phyloP scores from a whole-genome alignment of 2,888 invertebrate genomes.

The Ophion costatus region DNA sequence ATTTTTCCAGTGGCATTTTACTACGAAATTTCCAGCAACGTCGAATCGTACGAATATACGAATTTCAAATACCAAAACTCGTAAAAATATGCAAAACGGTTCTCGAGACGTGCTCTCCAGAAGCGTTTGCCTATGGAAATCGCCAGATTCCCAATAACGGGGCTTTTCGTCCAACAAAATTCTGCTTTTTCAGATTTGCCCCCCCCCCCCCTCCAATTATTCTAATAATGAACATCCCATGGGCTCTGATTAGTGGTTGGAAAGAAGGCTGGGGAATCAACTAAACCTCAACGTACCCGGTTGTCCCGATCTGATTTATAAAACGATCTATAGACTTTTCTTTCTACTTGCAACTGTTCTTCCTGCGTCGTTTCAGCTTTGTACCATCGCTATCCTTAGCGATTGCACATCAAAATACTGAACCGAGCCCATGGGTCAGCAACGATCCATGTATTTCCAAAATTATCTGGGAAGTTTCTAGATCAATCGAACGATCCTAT shows the following conservation, averaged over 20 bases:
- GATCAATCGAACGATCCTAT: no score
- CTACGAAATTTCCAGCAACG: slow-evolving; percentile 12
- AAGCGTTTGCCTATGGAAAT: slow-evolving; percentile 44
- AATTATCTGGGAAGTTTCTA: no score
- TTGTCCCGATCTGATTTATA: not conserved
- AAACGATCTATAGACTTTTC: not conserved
- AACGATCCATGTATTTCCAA: no score
- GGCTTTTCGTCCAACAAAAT: slow-evolving; percentile 26
- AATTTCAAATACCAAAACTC: slow-evolving; percentile 14
- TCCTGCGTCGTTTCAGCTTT: no score
- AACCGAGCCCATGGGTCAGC: no score
- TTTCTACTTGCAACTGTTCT: not conserved
- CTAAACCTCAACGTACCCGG: not conserved
- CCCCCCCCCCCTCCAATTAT: not conserved
- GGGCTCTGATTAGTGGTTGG: not conserved
- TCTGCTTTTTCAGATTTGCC: not conserved
- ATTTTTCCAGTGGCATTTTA: slow-evolving; percentile 20
- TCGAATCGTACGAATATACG: slow-evolving; percentile 7
- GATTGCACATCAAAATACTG: no score
- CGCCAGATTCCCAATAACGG: slow-evolving; percentile 32
- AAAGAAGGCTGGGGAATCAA: not conserved
- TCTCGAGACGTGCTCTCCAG: not conserved
- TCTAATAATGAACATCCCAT: not conserved
- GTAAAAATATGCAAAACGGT: slow-evolving; percentile 22
- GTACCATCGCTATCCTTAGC: no score